Evolutionary conservation across 2,797 vertebrate species (phyloP), one percentile per base, ranked within the genome.

Genomic region (Leptodactylus fallax): DNA sequence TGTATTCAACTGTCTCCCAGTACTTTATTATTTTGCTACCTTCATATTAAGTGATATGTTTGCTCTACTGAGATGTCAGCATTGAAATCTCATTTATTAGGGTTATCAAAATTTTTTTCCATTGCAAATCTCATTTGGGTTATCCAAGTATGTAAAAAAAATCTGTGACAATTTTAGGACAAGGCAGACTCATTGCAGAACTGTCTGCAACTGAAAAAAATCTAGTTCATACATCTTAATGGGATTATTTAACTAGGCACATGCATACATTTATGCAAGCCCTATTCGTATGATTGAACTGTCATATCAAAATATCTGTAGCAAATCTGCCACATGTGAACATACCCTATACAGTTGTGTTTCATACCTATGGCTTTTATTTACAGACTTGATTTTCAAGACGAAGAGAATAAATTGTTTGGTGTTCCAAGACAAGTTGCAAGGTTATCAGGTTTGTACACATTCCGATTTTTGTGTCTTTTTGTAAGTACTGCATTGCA

Each of bases 391-490:
- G 51, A n/a, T 61, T 7, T 53, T 53, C n/a, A 49, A 77, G 13
- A 65, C 56, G 83, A 16, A 60, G 7, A 60, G 12, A 61, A 51
- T 61, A 16, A 25, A 60, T 49, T 78, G n/a, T 36, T 58, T 53
- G 47, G 9, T 63, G 23, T 25, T 78, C 21, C 83, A 63, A 49
- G 47, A 56, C 16, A 19, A 83, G 27, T 6, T 56, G 11, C 16
- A 77, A 19, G n/a, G 60, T 17, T 6, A 60, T 86, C 85, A 79
- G 85, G 85, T 79, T 55, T 49, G 85, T 23, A 53, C 47, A n/a
- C 19, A 79, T 17, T 21, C 16, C 19, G 17, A 11, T 27, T 60
- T 27, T 12, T 81, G 56, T 49, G 11, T 80, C 3, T 61, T 36
- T 80, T 6, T 56, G 51, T 56, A 65, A 23, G 11, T 17, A 2